These are phyloP conservation scores for Rhamphomyia laevipes DNA, from an alignment of 2,888 invertebrate species.

Conservation along the genomic window DNA sequence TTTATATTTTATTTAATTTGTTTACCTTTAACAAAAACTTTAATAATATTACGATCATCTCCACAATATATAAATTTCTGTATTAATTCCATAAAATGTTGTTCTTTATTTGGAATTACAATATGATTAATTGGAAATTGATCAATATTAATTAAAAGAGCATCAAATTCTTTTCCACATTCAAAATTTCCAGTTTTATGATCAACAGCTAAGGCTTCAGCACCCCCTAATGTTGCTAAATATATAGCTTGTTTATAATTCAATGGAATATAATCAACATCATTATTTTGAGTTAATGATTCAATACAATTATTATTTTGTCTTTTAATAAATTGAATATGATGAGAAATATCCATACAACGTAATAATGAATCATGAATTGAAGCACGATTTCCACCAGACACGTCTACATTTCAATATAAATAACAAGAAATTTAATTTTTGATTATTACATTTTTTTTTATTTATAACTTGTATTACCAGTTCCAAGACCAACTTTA, in stretches of 20 bases:
- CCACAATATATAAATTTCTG: conserved; percentile 69
- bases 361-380: conserved; percentile 64
- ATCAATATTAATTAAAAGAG: conserved; percentile 61
- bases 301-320: conserved; percentile 28
- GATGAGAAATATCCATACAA: conserved; percentile 61
- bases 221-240: conserved; percentile 79
- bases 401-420: conserved; percentile 73
- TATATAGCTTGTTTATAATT: conserved; percentile 67
- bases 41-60: conserved; percentile 68
- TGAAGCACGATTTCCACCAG: conserved; percentile 68
- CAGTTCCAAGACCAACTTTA: conserved; percentile 76
- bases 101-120: conserved; percentile 15
- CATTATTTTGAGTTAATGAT: conserved; percentile 8
- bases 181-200: conserved; percentile 66
- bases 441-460: not conserved
- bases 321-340: conserved; percentile 45
- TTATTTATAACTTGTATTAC: conserved; percentile 36
- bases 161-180: conserved; percentile 78
- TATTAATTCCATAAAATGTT: conserved; percentile 44
- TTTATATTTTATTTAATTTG: conserved; percentile 36
- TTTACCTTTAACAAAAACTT: conserved; percentile 64
- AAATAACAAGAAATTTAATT: conserved; percentile 4
- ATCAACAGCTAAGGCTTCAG: conserved; percentile 65
- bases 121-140: conserved; percentile 44
- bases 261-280: conserved; percentile 39